Base-by-base conservation (phyloP, 2,113 vertebrate species). In the Nannobrachium achirus region DNA sequence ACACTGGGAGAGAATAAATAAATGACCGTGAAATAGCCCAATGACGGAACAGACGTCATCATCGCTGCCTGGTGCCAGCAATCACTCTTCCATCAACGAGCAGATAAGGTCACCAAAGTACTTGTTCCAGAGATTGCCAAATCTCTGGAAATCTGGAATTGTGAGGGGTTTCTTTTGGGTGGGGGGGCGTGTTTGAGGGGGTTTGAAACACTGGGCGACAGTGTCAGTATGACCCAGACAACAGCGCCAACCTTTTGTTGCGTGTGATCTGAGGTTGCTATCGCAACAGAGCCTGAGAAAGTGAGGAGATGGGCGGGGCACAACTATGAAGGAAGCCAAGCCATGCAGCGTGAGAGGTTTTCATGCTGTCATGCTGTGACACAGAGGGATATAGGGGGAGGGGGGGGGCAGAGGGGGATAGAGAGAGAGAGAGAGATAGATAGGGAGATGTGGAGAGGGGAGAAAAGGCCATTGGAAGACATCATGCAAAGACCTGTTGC, bases 281-380 rank as follows among this genome's bases (percentile, higher is more conserved):
- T 1, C 72, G 80, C 69, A 82, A 89, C 80, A 0, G 66, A 71
- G 76, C 75, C 71, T 82, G 84, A 84, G 79, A 89, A 84, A 33
- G 77, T 42, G 66, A 62, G 25, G 18, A 48, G 42, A 18, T 46
- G 53, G 62, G 65, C 1, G 48, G 50, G 50, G n/a, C 4, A 53
- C 18, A 14, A 56, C 62, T 63, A n/a, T n/a, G 77, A 57, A 57
- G 40, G 8, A 55, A 68, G 57, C 6, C 0, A 51, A 41, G 53
- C 33, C 38, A 70, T n/a, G 46, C 49, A 49, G 58, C 63, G 40
- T 66, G 68, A 80, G 71, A 79, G 73, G 40, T 68, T 68, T 51
- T 57, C 55, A 63, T 39, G 69, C 60, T 19, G 42, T 56, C 0
- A 51, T 8, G n/a, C 56, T 49, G 19, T 53, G 25, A 56, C 53